Percentiles rank a stretch among this genome's conserved stretches.
These are phyloP conservation scores for Acanthosepion pharaonis DNA, from an alignment of 2,888 invertebrate species.

Conservation along the genomic window DNA sequence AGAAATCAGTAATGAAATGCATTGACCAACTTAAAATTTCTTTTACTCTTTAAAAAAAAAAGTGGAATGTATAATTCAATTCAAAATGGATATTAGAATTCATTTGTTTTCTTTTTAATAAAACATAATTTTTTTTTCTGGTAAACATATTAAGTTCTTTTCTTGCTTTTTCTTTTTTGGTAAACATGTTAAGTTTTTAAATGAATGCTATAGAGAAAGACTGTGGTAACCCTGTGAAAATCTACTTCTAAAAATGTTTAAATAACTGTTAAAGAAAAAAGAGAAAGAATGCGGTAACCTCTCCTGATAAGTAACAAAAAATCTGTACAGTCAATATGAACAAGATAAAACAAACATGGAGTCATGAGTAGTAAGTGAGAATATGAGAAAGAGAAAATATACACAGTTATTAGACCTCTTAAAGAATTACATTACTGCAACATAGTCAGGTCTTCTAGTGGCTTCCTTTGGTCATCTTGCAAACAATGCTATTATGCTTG, in stretches of 20 bases:
- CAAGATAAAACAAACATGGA: slow-evolving; percentile 46
- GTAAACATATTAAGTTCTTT: background rate
- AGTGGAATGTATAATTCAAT: background rate
- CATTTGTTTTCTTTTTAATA: background rate
- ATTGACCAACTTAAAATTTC: background rate
- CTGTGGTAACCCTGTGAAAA: slow-evolving; percentile 14
- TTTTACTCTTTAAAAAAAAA: background rate
- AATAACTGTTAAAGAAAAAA: slow-evolving; percentile 35
- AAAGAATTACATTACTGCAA: slow-evolving; percentile 34
- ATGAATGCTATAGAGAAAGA: slow-evolving; percentile 9
- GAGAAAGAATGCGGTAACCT: slow-evolving; percentile 42
- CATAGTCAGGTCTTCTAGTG: slow-evolving; percentile 42
- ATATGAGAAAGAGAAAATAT: slow-evolving; percentile 46
- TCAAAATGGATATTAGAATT: background rate
- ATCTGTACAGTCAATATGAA: slow-evolving; percentile 42
- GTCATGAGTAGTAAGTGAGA: slow-evolving; percentile 42
- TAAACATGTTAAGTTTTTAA: background rate
- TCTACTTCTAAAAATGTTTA: slow-evolving; percentile 23
- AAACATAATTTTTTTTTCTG: background rate
- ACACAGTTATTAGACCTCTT: slow-evolving; percentile 41
- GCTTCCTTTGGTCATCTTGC: slow-evolving; percentile 1
- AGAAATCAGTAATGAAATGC: background rate
- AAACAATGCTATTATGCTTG: background rate
- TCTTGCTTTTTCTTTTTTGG: background rate
- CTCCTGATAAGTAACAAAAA: slow-evolving; percentile 45